A percentile compares a stretch with the other conserved stretches of the same genome.
Evolutionary conservation across 2,888 invertebrate genomes (phyloP).

Genomic region (Agonopterix heracliana): DNA sequence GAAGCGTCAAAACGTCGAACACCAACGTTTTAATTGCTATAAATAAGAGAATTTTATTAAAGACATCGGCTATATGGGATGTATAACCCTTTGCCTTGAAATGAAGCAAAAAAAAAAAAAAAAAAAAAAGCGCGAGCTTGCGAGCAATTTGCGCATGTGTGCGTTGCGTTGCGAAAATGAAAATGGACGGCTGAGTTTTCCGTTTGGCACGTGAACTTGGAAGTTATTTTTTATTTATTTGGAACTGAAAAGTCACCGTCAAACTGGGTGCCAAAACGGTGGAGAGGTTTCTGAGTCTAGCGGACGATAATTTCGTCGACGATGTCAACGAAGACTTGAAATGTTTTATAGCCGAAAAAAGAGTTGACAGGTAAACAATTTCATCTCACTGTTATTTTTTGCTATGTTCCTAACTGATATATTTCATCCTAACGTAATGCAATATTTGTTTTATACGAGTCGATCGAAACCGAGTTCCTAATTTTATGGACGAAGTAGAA

Average conservation of each 20-base stretch:
- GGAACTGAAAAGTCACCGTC: conserved; percentile 39
- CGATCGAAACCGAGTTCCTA: too few relatives aligned
- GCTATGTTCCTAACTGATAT: background rate
- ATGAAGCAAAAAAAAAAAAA: too few relatives aligned
- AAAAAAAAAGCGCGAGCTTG: too few relatives aligned
- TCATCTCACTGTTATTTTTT: conserved; percentile 14
- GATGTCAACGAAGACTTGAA: conserved; percentile 71
- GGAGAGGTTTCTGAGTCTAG: conserved; percentile 64
- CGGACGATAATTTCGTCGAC: conserved; percentile 67
- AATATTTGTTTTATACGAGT: too few relatives aligned
- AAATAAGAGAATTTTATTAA: too few relatives aligned
- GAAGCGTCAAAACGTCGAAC: too few relatives aligned
- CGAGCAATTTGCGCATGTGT: conserved; percentile 2
- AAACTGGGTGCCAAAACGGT: conserved; percentile 75
- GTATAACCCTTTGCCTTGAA: too few relatives aligned
- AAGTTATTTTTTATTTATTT: conserved; percentile 39
- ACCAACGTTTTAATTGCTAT: too few relatives aligned
- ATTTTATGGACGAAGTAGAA: too few relatives aligned
- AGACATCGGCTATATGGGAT: too few relatives aligned
- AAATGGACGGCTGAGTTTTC: conserved; percentile 41
- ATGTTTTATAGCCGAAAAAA: conserved; percentile 65
- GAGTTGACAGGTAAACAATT: conserved; percentile 72
- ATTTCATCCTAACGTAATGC: background rate
- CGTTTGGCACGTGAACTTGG: conserved; percentile 45
- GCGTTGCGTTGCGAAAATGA: conserved; percentile 34